phyloP scores from a whole-genome alignment of 2,888 invertebrate species.

The Epiperipatus broadwayi region DNA sequence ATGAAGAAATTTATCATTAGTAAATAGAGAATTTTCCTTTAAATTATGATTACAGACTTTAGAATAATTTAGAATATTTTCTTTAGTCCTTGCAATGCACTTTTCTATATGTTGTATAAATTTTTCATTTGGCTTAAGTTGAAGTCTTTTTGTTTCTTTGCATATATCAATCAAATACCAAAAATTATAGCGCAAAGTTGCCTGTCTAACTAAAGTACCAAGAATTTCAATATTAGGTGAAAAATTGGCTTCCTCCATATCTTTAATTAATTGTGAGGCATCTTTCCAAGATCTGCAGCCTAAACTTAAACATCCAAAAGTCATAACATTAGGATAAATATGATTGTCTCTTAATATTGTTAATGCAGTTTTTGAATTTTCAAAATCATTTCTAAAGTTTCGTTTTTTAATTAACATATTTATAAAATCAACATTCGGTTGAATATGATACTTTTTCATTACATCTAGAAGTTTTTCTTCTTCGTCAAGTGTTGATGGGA shows the following conservation, averaged over 20 bases:
- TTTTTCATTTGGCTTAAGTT: conserved; percentile 40
- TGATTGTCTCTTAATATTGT: conserved; percentile 15
- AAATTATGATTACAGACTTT: too few relatives aligned
- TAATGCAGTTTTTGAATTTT: conserved; percentile 38
- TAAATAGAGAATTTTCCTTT: too few relatives aligned
- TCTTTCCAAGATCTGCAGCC: conserved; percentile 46
- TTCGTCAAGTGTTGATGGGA: conserved; percentile 43
- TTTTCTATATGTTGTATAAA: conserved; percentile 43
- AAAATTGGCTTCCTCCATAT: conserved; percentile 48
- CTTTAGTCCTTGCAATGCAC: conserved; percentile 39
- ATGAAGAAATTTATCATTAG: conserved; percentile 6
- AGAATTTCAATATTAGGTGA: conserved; percentile 47
- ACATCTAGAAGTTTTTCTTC: conserved; percentile 45
- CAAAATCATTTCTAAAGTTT: conserved; percentile 45
- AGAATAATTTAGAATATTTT: conserved; percentile 35
- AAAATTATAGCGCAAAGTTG: conserved; percentile 40
- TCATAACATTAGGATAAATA: conserved; percentile 49
- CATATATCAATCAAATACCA: conserved; percentile 47
- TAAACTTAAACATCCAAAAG: conserved; percentile 65
- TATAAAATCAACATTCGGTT: conserved; percentile 58
- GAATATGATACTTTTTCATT: conserved; percentile 40
- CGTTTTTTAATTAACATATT: conserved; percentile 68
- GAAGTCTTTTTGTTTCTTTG: conserved; percentile 40
- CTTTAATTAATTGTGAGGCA: conserved; percentile 43
- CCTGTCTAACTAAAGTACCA: conserved; percentile 49